These are phyloP conservation scores for Sorex fumeus DNA, from an alignment of 2,113 vertebrate genomes.

Conservation along the genomic window DNA sequence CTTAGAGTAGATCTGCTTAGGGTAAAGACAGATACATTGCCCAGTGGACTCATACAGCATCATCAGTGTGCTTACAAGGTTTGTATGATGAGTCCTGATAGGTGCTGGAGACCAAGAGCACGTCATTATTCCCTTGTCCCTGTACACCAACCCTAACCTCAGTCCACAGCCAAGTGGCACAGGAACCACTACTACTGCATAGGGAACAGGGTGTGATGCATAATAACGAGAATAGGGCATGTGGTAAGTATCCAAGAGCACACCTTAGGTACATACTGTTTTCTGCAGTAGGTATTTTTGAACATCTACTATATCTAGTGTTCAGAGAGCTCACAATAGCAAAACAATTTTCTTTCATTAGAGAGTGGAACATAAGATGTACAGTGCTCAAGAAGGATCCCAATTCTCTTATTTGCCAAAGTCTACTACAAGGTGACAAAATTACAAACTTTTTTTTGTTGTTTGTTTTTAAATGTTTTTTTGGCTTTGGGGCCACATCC, in stretches of 20 bases:
- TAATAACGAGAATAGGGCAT: no score
- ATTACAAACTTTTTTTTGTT: background rate
- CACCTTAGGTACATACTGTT: no score
- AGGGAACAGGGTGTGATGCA: background rate
- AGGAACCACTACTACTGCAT: background rate
- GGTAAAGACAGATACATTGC: slow-evolving; percentile 4
- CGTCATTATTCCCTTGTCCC: no score
- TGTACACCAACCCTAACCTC: no score
- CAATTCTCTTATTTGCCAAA: background rate
- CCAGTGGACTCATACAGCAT: background rate
- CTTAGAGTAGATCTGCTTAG: background rate
- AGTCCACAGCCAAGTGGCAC: background rate
- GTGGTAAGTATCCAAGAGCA: no score
- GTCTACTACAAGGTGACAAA: background rate
- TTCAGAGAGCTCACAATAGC: background rate
- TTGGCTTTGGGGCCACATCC: no score
- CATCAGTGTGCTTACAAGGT: background rate
- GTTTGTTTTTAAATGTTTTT: no score
- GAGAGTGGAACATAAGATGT: background rate
- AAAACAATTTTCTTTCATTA: slow-evolving; percentile 30
- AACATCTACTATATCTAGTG: background rate
- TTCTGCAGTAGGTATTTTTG: background rate
- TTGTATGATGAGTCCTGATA: background rate
- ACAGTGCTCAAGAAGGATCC: background rate
- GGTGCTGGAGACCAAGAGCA: background rate